phyloP scores from a whole-genome alignment of 2,888 invertebrate genomes.

The Bugula neritina region DNA sequence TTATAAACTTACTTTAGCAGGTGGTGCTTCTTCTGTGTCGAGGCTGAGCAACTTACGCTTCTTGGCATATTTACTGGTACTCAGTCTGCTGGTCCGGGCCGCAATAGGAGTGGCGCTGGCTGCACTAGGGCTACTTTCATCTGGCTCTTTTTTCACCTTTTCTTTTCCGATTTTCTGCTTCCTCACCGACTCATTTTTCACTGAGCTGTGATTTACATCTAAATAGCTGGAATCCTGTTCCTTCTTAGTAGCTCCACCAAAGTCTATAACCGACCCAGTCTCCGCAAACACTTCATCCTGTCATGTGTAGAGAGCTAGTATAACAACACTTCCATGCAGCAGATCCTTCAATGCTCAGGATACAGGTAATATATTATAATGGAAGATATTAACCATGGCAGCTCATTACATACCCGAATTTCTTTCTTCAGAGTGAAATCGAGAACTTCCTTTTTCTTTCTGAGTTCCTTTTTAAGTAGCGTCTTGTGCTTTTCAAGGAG shows the following conservation, averaged over 20 bases:
- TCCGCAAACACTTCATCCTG: slow-evolving; percentile 14
- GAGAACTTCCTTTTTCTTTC: slow-evolving; percentile 78
- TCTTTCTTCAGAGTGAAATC: slow-evolving; percentile 67
- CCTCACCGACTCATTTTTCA: not conserved
- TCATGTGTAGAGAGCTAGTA: too few relatives aligned
- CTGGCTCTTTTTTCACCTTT: not conserved
- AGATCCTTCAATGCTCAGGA: too few relatives aligned
- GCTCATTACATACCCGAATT: slow-evolving; percentile 66
- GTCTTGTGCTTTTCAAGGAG: slow-evolving; percentile 82
- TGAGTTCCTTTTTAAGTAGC: slow-evolving; percentile 82
- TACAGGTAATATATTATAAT: too few relatives aligned
- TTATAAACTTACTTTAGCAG: not conserved
- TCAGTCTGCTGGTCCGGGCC: not conserved
- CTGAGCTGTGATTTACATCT: not conserved
- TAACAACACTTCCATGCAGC: too few relatives aligned
- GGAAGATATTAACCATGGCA: too few relatives aligned
- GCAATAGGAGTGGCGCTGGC: not conserved
- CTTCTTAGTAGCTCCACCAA: not conserved
- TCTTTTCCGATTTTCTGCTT: not conserved
- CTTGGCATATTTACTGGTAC: slow-evolving; percentile 19
- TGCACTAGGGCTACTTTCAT: not conserved
- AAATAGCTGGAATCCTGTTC: too few relatives aligned
- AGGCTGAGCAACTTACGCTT: not conserved
- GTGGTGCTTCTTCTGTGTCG: not conserved
- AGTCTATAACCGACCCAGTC: slow-evolving; percentile 10